Evolutionary conservation across 2,888 invertebrate genomes (phyloP), one percentile per base, ranked within the genome.

Genomic region (Polyommatus iphigenia): DNA sequence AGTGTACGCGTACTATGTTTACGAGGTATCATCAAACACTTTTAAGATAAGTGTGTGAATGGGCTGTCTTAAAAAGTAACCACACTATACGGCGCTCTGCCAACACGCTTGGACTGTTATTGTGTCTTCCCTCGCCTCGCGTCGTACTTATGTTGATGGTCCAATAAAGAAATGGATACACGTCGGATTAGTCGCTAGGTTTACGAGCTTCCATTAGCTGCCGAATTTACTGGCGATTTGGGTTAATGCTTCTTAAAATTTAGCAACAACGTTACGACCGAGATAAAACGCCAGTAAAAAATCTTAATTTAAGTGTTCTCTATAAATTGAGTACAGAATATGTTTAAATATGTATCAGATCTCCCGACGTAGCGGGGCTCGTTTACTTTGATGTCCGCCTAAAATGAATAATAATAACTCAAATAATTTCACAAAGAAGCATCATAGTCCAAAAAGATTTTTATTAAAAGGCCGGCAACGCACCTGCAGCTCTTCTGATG

Each of bases 181-280:
- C 62, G 62, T 67, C 29, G 67, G 67, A 32, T 67, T 67, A 67
- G 67, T 67, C 67, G 67, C 67, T 67, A 67, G 29, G 67, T 67
- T 67, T 67, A 67, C 67, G 67, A 67, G 67, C 29, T 67, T 67
- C 29, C 67, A 67, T 67, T 67, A 67, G 67, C 67, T 32, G 67
- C 29, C 67, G 67, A 29, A 67, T 67, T 67, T 67, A 18, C 67
- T 32, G 15, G 29, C 67, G 67, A 67, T 67, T 67, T 67, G 67
- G 67, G 67, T 67, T 67, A 67, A 67, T 67, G 67, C 67, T 67
- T 67, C 67, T 67, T 67, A 67, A 67, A 67, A 67, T 67, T 67
- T 67, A 67, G 67, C 29, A 67, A 67, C 29, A 18, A 67, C 29
- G 29, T 67, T 32, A 67, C 67, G 67, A 67, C 20, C 67, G 67